Base-by-base conservation (phyloP, 2,888 invertebrate species). In the Apotomis capreana region DNA sequence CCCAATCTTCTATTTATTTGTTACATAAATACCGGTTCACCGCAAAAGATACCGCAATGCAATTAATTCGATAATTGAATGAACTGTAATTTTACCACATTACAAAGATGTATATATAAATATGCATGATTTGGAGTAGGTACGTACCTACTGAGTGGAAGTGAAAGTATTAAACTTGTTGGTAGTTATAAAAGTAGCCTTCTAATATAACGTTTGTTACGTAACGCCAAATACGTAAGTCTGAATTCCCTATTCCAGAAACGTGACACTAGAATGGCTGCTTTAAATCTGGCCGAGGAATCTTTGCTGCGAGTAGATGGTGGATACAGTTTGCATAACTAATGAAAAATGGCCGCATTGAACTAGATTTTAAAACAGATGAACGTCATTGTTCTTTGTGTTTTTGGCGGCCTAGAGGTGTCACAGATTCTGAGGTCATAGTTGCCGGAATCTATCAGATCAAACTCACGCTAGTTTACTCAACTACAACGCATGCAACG, bases 21-120 rank as follows among this genome's bases (percentile, higher is more conserved):
- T 71, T 71, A 71, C 71, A 57, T 71, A 71, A 71, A 71, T 61
- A 71, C 71, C 55, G 40, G 67, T 57, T 61, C 40, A 49, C 67
- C 70, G 61, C 70, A 61, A 71, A 68, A 71, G 49, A 57, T 57
- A 71, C 71, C 67, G 71, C 67, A 57, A 55, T 51, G 67, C 67
- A 62, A 71, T 71, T 71, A 71, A 61, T 68, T 68, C 67, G 57
- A 71, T 71, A 71, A 71, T 71, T 68, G 67, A 71, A 71, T 71
- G 51, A 71, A 71, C 67, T 68, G 55, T 71, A 62, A 62, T 71
- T 71, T 68, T 61, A 55, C 67, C 61, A 71, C 61, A 67, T 71
- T 61, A 71, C 61, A 68, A 52, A 62, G 40, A 62, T 57, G 65
- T 61, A 61, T 67, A 67, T 68, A 71, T 72, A 72, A 68, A 63